Conservation (phyloP, 2,888 invertebrate species). For the Campaea margaritaria region DNA sequence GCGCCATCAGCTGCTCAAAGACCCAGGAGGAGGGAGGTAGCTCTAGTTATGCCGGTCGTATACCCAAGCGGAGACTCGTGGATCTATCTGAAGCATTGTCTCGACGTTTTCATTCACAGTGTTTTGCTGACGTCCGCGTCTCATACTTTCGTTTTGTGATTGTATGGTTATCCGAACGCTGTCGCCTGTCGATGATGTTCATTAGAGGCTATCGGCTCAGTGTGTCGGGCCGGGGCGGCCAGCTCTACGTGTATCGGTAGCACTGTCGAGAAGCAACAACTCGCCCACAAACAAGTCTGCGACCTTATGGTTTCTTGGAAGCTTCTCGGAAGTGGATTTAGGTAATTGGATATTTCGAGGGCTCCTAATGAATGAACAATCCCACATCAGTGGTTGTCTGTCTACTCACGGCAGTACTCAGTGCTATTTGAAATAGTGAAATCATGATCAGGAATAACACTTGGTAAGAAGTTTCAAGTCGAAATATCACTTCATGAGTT, state of each 20-base stretch:
- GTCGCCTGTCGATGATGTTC: slow-evolving; percentile 31
- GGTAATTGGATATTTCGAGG: slow-evolving; percentile 14
- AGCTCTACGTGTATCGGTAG: not conserved
- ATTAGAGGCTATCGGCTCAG: slow-evolving; percentile 30
- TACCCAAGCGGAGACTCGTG: slow-evolving; percentile 50
- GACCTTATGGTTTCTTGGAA: slow-evolving; percentile 17
- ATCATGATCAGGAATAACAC: slow-evolving; percentile 4
- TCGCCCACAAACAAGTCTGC: slow-evolving; percentile 25
- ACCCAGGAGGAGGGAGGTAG: slow-evolving; percentile 47
- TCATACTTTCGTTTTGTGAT: slow-evolving; percentile 64
- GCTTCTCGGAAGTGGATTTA: slow-evolving; percentile 23
- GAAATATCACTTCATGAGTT: no score
- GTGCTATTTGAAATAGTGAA: not conserved
- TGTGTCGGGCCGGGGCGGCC: slow-evolving; percentile 16
- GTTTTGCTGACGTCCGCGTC: slow-evolving; percentile 66
- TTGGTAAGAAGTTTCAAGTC: slow-evolving; percentile 2
- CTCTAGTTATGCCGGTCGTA: slow-evolving; percentile 51
- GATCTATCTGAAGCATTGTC: slow-evolving; percentile 67
- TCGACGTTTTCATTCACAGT: slow-evolving; percentile 79
- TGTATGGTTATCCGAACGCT: slow-evolving; percentile 31
- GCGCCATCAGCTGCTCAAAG: slow-evolving; percentile 12
- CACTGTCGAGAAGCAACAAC: slow-evolving; percentile 23
- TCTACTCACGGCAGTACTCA: no score
- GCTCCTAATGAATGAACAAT: slow-evolving; percentile 21
- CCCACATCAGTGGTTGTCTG: slow-evolving; percentile 14